Conservation (phyloP, 64 coral and sea anemone species). For the Anthopleura sola region DNA sequence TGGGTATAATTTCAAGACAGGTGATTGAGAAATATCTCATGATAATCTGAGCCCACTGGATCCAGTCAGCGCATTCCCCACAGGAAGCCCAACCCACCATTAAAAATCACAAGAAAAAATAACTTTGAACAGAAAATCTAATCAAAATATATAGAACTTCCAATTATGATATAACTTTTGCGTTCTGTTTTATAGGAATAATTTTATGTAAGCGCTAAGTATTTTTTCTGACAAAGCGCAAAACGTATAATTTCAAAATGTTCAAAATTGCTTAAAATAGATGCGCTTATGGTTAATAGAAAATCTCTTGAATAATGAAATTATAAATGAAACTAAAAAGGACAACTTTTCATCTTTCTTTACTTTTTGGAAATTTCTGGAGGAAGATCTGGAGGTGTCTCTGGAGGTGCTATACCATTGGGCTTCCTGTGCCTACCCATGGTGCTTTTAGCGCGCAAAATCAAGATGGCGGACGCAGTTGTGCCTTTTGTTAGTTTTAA, state of each 20-base stretch:
- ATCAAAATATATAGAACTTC: neutral
- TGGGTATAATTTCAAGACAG: neutral
- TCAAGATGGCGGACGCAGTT: constrained; percentile 70
- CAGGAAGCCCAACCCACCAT: neutral
- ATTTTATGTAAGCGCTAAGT: too few relatives aligned
- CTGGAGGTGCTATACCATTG: too few relatives aligned
- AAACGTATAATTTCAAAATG: too few relatives aligned
- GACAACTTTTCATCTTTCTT: neutral
- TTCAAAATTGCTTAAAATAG: too few relatives aligned
- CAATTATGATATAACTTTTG: neutral
- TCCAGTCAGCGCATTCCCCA: neutral
- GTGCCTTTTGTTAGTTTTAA: constrained; percentile 66
- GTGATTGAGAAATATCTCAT: neutral
- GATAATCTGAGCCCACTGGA: neutral
- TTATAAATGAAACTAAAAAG: too few relatives aligned
- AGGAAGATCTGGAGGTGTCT: too few relatives aligned
- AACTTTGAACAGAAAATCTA: too few relatives aligned
- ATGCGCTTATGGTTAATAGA: too few relatives aligned
- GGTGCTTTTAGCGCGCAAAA: neutral
- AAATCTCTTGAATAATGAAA: too few relatives aligned
- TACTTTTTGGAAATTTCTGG: neutral
- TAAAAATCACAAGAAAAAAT: neutral
- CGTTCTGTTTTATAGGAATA: neutral
- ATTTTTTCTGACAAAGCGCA: too few relatives aligned
- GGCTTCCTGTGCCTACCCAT: constrained; percentile 31